Percentiles rank a stretch among this genome's conserved stretches.
These are phyloP conservation scores for Nannobrachium achirus DNA, from an alignment of 2,113 vertebrate genomes.

Conservation along the genomic window DNA sequence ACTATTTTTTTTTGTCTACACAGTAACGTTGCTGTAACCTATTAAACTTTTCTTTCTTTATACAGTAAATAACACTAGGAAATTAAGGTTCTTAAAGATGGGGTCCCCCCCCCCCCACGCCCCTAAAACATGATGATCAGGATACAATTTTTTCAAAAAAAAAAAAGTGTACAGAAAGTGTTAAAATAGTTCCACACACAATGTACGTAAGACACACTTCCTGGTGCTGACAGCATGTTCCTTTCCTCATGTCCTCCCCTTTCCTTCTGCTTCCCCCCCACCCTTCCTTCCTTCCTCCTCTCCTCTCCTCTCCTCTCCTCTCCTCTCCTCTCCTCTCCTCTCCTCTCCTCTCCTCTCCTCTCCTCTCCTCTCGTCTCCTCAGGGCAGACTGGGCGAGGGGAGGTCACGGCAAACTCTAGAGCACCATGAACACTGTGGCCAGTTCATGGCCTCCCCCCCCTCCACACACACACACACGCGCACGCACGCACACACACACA, in stretches of 20 bases:
- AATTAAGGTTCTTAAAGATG: no score
- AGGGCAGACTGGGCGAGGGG: background rate
- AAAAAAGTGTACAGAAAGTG: no score
- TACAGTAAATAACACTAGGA: no score
- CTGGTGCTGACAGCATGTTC: constrained; percentile 47
- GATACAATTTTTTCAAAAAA: no score
- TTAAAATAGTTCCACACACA: no score
- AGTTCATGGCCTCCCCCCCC: constrained; percentile 9
- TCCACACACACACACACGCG: background rate
- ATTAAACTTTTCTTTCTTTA: no score
- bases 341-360: constrained; percentile 28
- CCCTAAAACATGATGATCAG: no score
- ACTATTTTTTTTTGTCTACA: no score
- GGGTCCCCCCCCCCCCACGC: no score
- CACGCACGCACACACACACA: background rate
- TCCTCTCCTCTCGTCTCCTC: constrained; percentile 7
- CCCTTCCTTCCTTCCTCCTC: constrained; percentile 40
- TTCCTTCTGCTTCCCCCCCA: constrained; percentile 40
- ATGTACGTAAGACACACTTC: constrained; percentile 32
- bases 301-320: constrained; percentile 28
- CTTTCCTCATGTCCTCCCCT: constrained; percentile 57
- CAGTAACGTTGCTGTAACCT: no score
- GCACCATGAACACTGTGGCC: constrained; percentile 40
- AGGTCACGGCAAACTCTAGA: constrained; percentile 27
- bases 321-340: constrained; percentile 39